Evolutionary conservation across 2,888 invertebrate species (phyloP).

Genomic region (Carabus problematicus): DNA sequence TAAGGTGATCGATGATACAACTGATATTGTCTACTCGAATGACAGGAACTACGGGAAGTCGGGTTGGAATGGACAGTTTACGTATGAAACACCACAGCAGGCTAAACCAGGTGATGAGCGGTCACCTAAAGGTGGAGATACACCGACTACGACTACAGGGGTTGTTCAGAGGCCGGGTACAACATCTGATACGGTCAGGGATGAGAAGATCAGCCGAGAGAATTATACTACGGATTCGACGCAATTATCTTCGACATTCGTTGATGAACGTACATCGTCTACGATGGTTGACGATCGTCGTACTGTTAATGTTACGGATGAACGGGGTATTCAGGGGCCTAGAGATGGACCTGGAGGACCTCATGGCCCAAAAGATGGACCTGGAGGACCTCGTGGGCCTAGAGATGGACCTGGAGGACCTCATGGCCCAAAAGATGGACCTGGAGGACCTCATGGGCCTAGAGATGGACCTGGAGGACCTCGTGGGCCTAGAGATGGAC

Average conservation of each 20-base stretch:
- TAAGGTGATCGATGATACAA: slow-evolving; percentile 61
- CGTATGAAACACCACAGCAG: slow-evolving; percentile 51
- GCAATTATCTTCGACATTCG: slow-evolving; percentile 32
- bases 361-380: slow-evolving; percentile 10
- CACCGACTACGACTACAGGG: slow-evolving; percentile 19
- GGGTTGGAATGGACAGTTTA: slow-evolving; percentile 58
- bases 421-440: background rate
- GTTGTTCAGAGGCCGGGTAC: background rate
- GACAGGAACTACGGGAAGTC: slow-evolving; percentile 58
- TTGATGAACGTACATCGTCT: slow-evolving; percentile 17
- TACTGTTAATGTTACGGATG: slow-evolving; percentile 1
- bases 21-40: slow-evolving; percentile 56
- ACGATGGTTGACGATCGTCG: background rate
- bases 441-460: slow-evolving; percentile 8
- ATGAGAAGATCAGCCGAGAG: slow-evolving; percentile 25
- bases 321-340: slow-evolving; percentile 8
- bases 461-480: slow-evolving; percentile 34
- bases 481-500: slow-evolving; percentile 39
- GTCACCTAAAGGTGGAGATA: slow-evolving; percentile 30
- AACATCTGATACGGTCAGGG: background rate
- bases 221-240: slow-evolving; percentile 33
- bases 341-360: slow-evolving; percentile 13
- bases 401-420: slow-evolving; percentile 6
- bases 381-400: background rate
- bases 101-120: slow-evolving; percentile 25